Evolutionary conservation across 2,113 vertebrate genomes (phyloP).

Genomic region (Pterocles orientalis): DNA sequence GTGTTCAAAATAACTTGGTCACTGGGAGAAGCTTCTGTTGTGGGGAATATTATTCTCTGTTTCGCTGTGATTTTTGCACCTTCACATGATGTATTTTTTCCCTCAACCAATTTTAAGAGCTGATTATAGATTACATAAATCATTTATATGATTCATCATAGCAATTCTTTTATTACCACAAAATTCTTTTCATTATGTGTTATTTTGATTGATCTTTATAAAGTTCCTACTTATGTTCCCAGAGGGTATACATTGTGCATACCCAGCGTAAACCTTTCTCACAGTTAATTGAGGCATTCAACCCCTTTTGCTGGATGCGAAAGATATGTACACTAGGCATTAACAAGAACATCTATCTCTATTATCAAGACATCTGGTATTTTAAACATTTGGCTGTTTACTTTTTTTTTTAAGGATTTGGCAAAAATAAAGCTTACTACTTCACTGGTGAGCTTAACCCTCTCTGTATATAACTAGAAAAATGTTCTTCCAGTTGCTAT

Average conservation of each 20-base stretch:
- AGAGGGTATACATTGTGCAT: background rate
- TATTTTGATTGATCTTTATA: conserved; percentile 12
- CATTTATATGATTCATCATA: background rate
- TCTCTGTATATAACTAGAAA: background rate
- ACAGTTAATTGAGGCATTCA: background rate
- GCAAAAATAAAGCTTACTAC: background rate
- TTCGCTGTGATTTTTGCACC: background rate
- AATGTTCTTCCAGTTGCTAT: background rate
- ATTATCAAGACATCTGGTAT: background rate
- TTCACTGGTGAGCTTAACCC: background rate
- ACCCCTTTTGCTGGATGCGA: background rate
- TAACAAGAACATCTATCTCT: background rate
- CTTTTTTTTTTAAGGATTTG: background rate
- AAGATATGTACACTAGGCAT: background rate
- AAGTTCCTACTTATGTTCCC: background rate
- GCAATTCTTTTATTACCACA: background rate
- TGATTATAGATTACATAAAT: background rate
- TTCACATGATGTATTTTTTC: background rate
- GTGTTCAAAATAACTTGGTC: background rate
- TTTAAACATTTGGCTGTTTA: background rate
- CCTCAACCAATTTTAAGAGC: background rate
- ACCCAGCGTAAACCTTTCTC: background rate
- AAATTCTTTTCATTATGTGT: background rate
- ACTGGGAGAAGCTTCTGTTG: background rate
- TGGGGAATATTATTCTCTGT: background rate